Conservation (phyloP, 2,113 vertebrate species). For the Cinclus mexicanus region DNA sequence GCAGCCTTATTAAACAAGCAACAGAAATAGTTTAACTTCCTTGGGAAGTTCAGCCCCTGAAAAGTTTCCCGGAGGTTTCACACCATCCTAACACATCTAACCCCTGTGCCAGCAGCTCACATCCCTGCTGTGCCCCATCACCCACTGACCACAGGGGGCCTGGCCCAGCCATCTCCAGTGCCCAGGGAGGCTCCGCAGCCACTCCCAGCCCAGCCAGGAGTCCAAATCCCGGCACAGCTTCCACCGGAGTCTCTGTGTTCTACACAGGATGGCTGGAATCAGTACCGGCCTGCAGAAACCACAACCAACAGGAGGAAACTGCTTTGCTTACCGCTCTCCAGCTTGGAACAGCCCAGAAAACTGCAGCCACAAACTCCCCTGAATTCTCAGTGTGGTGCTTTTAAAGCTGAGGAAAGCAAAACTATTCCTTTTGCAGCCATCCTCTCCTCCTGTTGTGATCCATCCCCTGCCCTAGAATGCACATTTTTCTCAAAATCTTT, state of each 20-base stretch:
- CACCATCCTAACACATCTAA: neutral
- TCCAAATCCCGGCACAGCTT: neutral
- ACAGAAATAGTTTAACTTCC: neutral
- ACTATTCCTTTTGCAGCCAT: neutral
- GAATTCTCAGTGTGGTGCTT: neutral
- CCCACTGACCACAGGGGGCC: neutral
- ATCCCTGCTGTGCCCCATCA: neutral
- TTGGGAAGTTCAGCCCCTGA: neutral
- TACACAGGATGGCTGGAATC: neutral
- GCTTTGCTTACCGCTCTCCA: neutral
- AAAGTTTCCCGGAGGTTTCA: neutral
- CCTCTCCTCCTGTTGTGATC: neutral
- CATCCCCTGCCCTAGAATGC: too few species aligned
- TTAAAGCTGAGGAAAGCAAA: neutral
- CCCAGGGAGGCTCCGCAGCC: rapidly evolving
- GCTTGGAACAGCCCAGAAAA: neutral
- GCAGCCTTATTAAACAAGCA: rapidly evolving
- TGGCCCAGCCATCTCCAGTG: neutral
- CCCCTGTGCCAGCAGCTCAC: neutral
- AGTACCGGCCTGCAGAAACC: neutral
- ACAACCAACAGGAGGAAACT: rapidly evolving
- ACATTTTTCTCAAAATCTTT: neutral
- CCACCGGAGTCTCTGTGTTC: rapidly evolving
- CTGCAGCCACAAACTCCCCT: too few species aligned
- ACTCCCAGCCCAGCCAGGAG: neutral